Evolutionary conservation across 2,888 invertebrate species (phyloP), one percentile per base, ranked within the genome.

Genomic region (Ceramica pisi): DNA sequence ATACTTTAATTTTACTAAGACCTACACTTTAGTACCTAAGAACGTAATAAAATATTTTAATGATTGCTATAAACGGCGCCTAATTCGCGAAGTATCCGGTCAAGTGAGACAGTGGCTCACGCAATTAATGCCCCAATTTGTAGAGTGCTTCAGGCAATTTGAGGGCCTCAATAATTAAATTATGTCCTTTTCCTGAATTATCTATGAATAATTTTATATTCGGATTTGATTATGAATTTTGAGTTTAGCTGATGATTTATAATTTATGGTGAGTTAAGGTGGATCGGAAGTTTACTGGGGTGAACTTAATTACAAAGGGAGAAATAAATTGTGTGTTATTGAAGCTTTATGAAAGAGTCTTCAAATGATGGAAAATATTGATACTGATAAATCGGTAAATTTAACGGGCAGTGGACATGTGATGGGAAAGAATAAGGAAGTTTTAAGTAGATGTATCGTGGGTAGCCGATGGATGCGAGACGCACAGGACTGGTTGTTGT

Each of bases 81-180:
- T 70, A 51, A 66, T 75, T 77, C 53, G 61, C 57, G 67, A 77
- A 82, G 80, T 81, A 71, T 74, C 73, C 75, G 76, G 85, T 81
- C 75, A 83, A 87, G 78, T 81, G 73, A 67, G 65, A 71, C 67
- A 73, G 69, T 80, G 63, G 71, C 71, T 80, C 71, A 63, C 73
- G 72, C 83, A 86, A 87, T 86, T 85, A 84, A 85, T 83, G 71
- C 65, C 72, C 78, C 82, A 88, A 86, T 82, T 80, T 78, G 75
- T 79, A 67, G 75, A 86, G 86, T 83, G 81, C 83, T 84, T 68
- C 76, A 70, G 79, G 82, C 81, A 82, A 85, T 87, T 86, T 72
- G 60, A 60, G 80, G 75, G 61, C 63, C 57, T 82, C 70, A 75
- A 80, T 81, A 84, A 82, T 83, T 83, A 78, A 75, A 84, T 86